Percentiles rank a stretch among this genome's conserved stretches.
phyloP scores from a whole-genome alignment of 1,140 invertebrate genomes.

The Cydia strobilella region DNA sequence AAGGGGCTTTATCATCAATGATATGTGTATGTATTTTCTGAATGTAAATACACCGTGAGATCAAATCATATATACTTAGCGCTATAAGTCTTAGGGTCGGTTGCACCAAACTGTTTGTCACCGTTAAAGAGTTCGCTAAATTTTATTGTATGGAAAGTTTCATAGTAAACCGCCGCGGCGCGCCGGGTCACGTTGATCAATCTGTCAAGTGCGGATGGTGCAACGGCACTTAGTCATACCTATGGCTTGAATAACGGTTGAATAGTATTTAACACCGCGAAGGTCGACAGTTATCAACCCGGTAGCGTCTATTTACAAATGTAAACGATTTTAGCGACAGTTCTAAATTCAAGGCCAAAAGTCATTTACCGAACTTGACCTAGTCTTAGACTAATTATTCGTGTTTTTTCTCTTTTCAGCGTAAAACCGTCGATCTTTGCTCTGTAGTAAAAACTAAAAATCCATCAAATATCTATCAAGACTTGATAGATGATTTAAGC shows the following conservation, averaged over 20 bases:
- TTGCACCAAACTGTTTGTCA: no score
- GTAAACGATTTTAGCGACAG: background rate
- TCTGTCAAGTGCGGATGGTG: no score
- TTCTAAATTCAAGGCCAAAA: background rate
- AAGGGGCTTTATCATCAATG: conserved; percentile 1
- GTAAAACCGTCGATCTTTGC: no score
- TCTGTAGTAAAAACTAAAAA: no score
- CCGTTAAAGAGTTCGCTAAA: no score
- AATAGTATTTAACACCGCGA: background rate
- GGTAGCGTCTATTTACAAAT: conserved; percentile 1
- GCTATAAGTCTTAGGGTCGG: background rate
- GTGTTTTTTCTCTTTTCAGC: no score
- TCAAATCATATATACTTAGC: background rate
- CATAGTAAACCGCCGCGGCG: no score
- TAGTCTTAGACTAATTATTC: background rate
- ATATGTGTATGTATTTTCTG: background rate
- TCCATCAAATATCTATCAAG: no score
- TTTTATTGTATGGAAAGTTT: no score
- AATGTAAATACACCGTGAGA: conserved; percentile 8
- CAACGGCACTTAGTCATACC: no score
- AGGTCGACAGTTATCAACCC: background rate
- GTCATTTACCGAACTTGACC: conserved; percentile 17
- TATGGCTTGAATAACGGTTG: conserved; percentile 1
- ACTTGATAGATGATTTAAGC: no score
- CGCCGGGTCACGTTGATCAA: no score